Conservation (phyloP, 2,888 invertebrate genomes). For the Clistopyga incitator region DNA sequence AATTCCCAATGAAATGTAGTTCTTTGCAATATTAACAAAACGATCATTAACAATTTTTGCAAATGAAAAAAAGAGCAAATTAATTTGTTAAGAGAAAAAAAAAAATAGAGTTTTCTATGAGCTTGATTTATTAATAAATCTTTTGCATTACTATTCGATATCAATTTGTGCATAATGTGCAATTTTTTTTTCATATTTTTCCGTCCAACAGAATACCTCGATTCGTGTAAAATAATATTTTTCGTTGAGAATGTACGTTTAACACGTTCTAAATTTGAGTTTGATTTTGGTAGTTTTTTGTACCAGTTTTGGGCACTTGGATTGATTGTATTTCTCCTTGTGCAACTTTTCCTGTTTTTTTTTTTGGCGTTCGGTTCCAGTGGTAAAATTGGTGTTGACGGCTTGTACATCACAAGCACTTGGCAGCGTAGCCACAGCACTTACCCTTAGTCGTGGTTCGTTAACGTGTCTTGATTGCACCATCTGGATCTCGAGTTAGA, state of each 20-base stretch:
- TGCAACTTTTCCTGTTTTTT: not conserved
- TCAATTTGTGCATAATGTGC: too few species aligned
- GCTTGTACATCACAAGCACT: constrained; percentile 17
- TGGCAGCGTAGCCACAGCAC: constrained; percentile 42
- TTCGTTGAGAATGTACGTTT: not conserved
- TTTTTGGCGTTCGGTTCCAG: not conserved
- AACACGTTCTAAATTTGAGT: not conserved
- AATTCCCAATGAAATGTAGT: too few species aligned
- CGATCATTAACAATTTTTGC: too few species aligned
- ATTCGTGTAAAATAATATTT: too few species aligned
- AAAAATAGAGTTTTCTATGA: too few species aligned
- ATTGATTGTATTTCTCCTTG: not conserved
- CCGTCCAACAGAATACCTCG: not conserved
- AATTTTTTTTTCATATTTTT: not conserved
- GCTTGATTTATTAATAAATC: too few species aligned
- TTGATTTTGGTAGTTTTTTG: not conserved
- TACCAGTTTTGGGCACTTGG: not conserved
- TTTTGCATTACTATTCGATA: too few species aligned
- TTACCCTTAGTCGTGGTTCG: constrained; percentile 64
- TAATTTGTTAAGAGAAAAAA: too few species aligned
- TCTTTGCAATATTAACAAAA: too few species aligned
- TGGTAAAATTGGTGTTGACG: constrained; percentile 23
- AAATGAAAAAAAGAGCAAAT: too few species aligned
- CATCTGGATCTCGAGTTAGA: constrained; percentile 52
- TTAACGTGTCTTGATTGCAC: constrained; percentile 62